Evolutionary conservation across 1,140 invertebrate genomes (phyloP), one percentile per base, ranked within the genome.

Genomic region (Cyclina sinensis): DNA sequence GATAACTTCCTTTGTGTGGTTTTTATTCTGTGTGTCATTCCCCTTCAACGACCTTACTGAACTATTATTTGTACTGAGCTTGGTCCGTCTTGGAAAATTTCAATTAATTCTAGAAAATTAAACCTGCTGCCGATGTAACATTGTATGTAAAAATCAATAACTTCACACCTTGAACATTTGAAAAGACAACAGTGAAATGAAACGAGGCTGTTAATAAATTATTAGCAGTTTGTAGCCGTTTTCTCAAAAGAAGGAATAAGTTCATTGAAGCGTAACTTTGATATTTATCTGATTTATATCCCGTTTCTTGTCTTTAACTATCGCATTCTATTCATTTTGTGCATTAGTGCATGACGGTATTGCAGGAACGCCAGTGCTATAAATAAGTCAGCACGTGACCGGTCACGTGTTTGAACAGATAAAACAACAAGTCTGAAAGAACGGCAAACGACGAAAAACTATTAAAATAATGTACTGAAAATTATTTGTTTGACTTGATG

Each of bases 281-380:
- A 81, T 81, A 65, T 16, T 24, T 27, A 81, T 81, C 79, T 62
- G 16, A 81, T 81, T 81, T 81, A 81, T 46, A 14, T 5, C 54
- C 11, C 24, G 18, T 57, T 57, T 37, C 30, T 30, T 81, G 79
- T 81, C 79, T 57, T 27, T 51, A 18, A 35, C 35, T 27, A 78
- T 78, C 54, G 74, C 39, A 21, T 78, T 18, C 48, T 27, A 57
- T 78, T 51, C n/a, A 48, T 24, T 54, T 18, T 16, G 37, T 18
- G 27, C 48, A 54, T 16, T 27, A 18, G 39, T 35, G 74, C 74
- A 32, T 57, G n/a, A 54, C 74, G 46, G 27, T 46, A 78, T 78
- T 21, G 48, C 48, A 48, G 46, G 54, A 78, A 21, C 30, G 14
- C 54, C 11, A 14, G 48, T 51, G 46, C 24, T 32, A 16, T 48